Evolutionary conservation across 2,113 vertebrate species (phyloP).

Genomic region (Corythoichthys intestinalis): DNA sequence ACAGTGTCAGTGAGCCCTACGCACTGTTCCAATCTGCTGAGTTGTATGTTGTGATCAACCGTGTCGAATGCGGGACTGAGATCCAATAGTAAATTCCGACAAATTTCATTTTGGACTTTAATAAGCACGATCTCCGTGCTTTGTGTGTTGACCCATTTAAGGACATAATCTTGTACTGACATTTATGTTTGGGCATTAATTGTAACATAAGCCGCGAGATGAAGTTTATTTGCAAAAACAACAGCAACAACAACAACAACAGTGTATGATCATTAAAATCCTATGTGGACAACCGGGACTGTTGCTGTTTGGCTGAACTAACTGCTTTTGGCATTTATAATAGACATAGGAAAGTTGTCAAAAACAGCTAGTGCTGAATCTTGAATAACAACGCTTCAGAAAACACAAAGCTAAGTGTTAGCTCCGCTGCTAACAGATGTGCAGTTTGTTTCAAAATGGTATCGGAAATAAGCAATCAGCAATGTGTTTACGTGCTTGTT

Average conservation of each 20-base stretch:
- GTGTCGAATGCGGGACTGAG: too few species aligned
- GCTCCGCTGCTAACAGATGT: conserved; percentile 3
- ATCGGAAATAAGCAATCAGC: conserved; percentile 5
- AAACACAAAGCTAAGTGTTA: conserved; percentile 4
- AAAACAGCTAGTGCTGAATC: neutral
- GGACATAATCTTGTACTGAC: conserved; percentile 3
- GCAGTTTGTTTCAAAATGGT: conserved; percentile 14
- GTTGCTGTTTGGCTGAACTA: neutral
- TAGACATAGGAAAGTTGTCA: neutral
- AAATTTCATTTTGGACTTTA: too few species aligned
- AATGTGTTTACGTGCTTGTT: conserved; percentile 21
- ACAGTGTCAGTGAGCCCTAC: too few species aligned
- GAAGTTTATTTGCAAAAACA: neutral
- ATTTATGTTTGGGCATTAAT: neutral
- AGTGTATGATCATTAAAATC: neutral
- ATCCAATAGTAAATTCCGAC: too few species aligned
- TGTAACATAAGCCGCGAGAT: conserved; percentile 12
- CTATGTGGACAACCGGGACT: too few species aligned
- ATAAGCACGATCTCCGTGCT: too few species aligned
- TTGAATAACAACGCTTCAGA: neutral
- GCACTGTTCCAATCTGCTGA: too few species aligned
- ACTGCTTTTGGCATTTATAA: neutral
- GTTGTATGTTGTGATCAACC: too few species aligned
- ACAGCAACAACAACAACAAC: neutral
- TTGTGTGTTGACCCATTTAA: too few species aligned